Evolutionary conservation across 2,888 invertebrate genomes (phyloP).

Genomic region (Timema cristinae): DNA sequence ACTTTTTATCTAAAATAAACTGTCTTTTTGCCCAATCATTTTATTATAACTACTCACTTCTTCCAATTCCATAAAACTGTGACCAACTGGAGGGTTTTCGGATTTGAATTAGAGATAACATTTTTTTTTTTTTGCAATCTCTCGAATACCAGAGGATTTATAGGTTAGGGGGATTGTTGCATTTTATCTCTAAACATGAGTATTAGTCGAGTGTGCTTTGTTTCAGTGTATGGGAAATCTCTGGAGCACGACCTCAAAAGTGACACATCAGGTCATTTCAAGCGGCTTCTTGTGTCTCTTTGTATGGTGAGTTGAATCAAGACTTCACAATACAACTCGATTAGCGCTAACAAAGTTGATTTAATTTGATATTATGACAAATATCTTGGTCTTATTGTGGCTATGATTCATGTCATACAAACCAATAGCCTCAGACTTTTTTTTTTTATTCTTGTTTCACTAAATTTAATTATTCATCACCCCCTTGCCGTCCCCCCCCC

Average conservation of each 20-base stretch:
- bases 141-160: no score
- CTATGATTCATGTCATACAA: no score
- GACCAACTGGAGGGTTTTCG: background rate
- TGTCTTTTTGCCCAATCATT: no score
- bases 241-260: slow-evolving; percentile 83
- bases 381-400: no score
- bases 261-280: slow-evolving; percentile 95
- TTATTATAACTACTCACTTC: background rate
- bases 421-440: no score
- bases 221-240: slow-evolving; percentile 71
- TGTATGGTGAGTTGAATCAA: slow-evolving; percentile 55
- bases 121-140: background rate
- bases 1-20: no score
- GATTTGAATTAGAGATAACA: background rate
- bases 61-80: background rate
- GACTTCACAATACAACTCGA: background rate
- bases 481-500: no score
- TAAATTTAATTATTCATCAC: no score
- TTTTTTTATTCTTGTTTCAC: no score
- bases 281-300: slow-evolving; percentile 81
- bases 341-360: no score
- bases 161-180: no score
- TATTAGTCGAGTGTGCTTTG: slow-evolving; percentile 27
- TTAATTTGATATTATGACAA: no score
- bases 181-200: background rate